Percentiles rank a stretch among this genome's conserved stretches.
phyloP scores from a whole-genome alignment of 2,113 vertebrate genomes.

The Astatotilapia flaviijosephi region DNA sequence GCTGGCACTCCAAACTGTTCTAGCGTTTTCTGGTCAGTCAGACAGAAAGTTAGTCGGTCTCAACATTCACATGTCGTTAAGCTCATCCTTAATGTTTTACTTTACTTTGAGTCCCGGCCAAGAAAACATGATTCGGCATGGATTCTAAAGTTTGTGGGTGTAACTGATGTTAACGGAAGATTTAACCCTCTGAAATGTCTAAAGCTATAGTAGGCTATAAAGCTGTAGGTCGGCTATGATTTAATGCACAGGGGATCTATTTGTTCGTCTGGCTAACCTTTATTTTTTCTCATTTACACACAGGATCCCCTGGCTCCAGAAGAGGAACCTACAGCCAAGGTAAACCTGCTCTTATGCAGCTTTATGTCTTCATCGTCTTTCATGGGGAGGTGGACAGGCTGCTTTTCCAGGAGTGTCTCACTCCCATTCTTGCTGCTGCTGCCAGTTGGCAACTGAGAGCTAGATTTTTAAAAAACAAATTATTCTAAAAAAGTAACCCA shows the following conservation, averaged over 20 bases:
- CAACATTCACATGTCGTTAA: rapidly evolving
- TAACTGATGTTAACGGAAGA: background rate
- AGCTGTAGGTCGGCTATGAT: background rate
- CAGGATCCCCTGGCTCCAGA: conserved; percentile 72
- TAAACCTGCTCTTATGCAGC: conserved; percentile 19
- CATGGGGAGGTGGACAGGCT: background rate
- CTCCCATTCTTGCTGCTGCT: background rate
- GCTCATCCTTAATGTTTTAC: background rate
- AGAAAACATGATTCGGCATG: background rate
- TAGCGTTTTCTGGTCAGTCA: background rate
- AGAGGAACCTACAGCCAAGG: conserved; percentile 81
- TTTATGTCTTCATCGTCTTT: background rate
- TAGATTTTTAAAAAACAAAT: rapidly evolving
- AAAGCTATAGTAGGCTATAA: background rate
- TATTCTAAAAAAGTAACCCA: background rate
- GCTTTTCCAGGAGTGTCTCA: background rate
- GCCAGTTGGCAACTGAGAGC: background rate
- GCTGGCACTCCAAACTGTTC: background rate
- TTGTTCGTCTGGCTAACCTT: background rate
- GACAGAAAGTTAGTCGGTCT: background rate
- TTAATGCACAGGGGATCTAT: background rate
- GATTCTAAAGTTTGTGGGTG: background rate
- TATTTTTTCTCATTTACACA: background rate
- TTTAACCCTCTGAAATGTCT: background rate
- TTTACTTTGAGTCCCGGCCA: background rate